These are phyloP conservation scores for Lindbergichthys nudifrons DNA, from an alignment of 2,797 vertebrate species.

Conservation along the genomic window DNA sequence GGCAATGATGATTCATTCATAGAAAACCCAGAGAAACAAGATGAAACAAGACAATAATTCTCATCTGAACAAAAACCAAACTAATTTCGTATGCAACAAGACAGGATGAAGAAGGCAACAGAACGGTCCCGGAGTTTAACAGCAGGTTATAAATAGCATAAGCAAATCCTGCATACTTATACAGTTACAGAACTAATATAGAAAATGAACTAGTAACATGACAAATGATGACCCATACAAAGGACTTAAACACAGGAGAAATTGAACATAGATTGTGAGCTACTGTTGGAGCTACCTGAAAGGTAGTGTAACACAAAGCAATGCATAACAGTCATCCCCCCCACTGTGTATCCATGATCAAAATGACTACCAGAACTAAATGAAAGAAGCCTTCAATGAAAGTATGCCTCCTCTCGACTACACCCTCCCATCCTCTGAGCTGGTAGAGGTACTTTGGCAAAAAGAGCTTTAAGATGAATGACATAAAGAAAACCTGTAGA, in stretches of 20 bases:
- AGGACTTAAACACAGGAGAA: not conserved
- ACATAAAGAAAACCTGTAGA: conserved; percentile 17
- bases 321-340: not conserved
- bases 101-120: conserved; percentile 19
- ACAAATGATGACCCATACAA: conserved; percentile 7
- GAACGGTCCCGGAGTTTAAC: conserved; percentile 1
- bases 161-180: not conserved
- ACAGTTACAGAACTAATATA: conserved; percentile 6
- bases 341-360: not conserved
- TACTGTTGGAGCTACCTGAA: conserved; percentile 19
- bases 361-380: not conserved
- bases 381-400: not conserved
- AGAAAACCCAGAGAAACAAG: not conserved
- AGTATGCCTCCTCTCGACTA: conserved; percentile 8
- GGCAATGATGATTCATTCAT: not conserved
- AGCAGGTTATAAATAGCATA: not conserved
- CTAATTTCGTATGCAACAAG: not conserved
- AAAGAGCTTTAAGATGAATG: conserved; percentile 23
- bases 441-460: conserved; percentile 48
- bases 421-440: conserved; percentile 25
- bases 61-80: not conserved
- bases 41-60: not conserved
- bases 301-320: not conserved
- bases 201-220: not conserved
- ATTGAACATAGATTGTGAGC: not conserved